Base-by-base conservation (phyloP, 2,888 invertebrate genomes). In the Anaspis maculata region DNA sequence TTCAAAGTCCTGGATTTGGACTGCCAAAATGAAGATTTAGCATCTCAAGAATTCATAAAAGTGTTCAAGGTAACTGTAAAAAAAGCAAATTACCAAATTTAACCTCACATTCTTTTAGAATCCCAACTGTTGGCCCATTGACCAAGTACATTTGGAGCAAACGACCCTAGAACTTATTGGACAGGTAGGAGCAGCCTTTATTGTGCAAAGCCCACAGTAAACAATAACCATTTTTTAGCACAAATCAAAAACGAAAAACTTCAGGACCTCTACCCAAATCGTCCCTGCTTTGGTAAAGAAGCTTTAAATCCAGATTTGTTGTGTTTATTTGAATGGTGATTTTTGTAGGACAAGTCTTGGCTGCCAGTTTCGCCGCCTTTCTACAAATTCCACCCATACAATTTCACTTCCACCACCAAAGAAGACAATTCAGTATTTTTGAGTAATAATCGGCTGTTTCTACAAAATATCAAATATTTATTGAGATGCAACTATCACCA, bases 101-200 rank as follows among this genome's bases (percentile, higher is more conserved):
- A 34, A 41, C 39, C 39, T 30, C 13, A 32, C 22, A 29, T 37
- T 41, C 13, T 9, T 41, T 31, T 56, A 79, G 78, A 78, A 79
- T 56, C 72, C 73, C 13, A 65, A 71, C 25, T 71, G 72, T 48
- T 63, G 73, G 42, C 74, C 77, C 1, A 66, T 76, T 28, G 75
- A 74, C 48, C 53, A 59, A 46, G 49, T 65, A 29, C 53, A 56
- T 44, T 44, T 64, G 28, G 59, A 62, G 33, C 48, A 48, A 37
- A 45, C 41, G 15, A 48, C 42, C 34, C 40, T 46, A 30, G 50
- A 51, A 30, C 41, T 52, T 32, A 5, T 9, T 6, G 19, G 9
- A 19, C 5, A 19, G 5, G n/a, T n/a, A n/a, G n/a, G n/a, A n/a
- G n/a, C n/a, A n/a, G n/a, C n/a, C n/a, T n/a, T n/a, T n/a, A n/a